Conservation (phyloP, 2,888 invertebrate species). For the Hecatera dysodea region DNA sequence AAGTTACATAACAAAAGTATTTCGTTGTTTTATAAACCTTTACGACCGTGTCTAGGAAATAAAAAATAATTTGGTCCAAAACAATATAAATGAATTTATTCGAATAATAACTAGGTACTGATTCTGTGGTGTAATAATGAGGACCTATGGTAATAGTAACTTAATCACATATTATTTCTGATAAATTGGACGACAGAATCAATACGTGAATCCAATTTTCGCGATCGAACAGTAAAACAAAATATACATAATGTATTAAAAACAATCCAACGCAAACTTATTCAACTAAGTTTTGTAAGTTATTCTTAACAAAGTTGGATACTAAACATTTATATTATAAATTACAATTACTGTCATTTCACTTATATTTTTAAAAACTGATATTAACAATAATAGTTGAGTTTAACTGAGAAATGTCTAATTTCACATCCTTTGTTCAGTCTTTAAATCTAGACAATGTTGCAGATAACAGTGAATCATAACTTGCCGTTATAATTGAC, state of each 20-base stretch:
- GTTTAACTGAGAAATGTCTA: conserved; percentile 53
- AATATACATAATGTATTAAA: conserved; percentile 63
- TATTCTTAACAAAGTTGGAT: conserved; percentile 75
- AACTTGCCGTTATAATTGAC: conserved; percentile 40
- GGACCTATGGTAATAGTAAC: conserved; percentile 63
- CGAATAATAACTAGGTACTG: conserved; percentile 73
- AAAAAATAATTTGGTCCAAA: conserved; percentile 62
- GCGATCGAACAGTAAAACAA: conserved; percentile 64
- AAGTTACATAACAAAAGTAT: conserved; percentile 83
- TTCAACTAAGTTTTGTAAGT: conserved; percentile 73
- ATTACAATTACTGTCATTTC: conserved; percentile 68
- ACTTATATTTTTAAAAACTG: conserved; percentile 55
- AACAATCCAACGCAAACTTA: conserved; percentile 74
- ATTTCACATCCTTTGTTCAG: conserved; percentile 63
- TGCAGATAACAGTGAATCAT: conserved; percentile 30
- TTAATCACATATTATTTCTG: conserved; percentile 70
- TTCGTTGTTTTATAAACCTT: conserved; percentile 63
- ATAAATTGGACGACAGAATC: conserved; percentile 64
- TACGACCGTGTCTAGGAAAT: conserved; percentile 24
- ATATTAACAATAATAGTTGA: conserved; percentile 51
- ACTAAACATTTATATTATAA: conserved; percentile 65
- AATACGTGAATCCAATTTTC: conserved; percentile 64
- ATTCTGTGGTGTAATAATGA: conserved; percentile 73
- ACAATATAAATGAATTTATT: conserved; percentile 72
- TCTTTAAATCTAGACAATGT: conserved; percentile 63